Base-by-base conservation (phyloP, 2,797 vertebrate species). In the Chrysolophus pictus region DNA sequence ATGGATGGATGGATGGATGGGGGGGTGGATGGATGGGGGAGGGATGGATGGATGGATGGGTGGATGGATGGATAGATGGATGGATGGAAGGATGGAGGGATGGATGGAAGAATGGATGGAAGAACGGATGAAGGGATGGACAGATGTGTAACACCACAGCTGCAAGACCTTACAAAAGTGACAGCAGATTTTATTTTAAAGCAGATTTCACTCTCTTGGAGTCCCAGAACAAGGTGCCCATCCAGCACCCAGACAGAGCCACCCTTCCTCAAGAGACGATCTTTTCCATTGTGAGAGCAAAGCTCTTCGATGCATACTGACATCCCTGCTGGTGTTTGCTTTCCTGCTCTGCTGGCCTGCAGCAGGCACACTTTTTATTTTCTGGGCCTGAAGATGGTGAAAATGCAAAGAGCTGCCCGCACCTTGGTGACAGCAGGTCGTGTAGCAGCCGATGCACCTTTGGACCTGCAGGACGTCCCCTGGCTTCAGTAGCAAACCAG, bases 171-270 rank as follows among this genome's bases (percentile, higher is more conserved):
- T 3, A 7, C 3, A 49, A 24, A 55, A 87, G 12, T 1, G 10
- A 37, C 35, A 5, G 18, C 6, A 46, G 8, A n/a, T 47, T 35
- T 59, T 39, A 17, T 28, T 60, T 76, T 41, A 23, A 28, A 59
- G 49, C 8, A 14, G 44, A 18, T 7, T 65, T 53, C 2, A 1
- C 31, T 44, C 1, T 0, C 58, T 15, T 24, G 1, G 1, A 64
- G 31, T 56, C 23, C 18, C 14, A 3, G 35, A 42, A 47, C 46
- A 16, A 73, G 19, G 49, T 37, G 39, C 64, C 21, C 28, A 18
- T 18, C 42, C 1, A 4, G 3, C 10, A 1, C 31, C n/a, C 46
- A 18, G 33, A 3, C 18, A 6, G 41, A 55, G 41, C 26, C 37
- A 37, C 31, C 55, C 47, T 68, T 39, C 53, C 14, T 47, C 6